These are phyloP conservation scores for Cephus spinipes DNA, from an alignment of 2,888 invertebrate species.

Conservation along the genomic window DNA sequence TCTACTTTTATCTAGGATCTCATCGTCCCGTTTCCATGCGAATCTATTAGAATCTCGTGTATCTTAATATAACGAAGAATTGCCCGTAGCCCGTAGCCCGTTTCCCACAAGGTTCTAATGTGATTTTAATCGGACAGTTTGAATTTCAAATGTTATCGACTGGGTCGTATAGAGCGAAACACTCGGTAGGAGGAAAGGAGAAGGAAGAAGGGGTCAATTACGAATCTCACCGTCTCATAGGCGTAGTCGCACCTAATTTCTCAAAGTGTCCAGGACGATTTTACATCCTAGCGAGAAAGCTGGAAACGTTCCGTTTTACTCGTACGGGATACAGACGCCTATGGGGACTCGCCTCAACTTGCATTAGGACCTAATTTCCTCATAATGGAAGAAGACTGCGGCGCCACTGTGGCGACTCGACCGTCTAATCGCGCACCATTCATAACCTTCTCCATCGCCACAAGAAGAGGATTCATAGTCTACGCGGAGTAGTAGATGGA, in stretches of 20 bases:
- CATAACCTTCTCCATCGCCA: constrained; percentile 38
- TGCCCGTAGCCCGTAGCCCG: neutral
- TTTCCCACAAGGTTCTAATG: constrained; percentile 55
- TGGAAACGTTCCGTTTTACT: neutral
- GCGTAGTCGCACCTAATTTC: constrained; percentile 23
- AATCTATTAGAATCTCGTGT: constrained; percentile 36
- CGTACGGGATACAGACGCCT: constrained; percentile 13
- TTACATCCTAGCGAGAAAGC: neutral
- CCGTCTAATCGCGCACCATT: constrained; percentile 51
- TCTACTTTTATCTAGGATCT: neutral
- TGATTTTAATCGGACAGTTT: constrained; percentile 63
- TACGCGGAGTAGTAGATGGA: neutral
- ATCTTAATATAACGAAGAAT: constrained; percentile 25
- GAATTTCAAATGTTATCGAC: constrained; percentile 61
- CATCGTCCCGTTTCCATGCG: neutral
- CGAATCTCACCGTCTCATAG: constrained; percentile 35
- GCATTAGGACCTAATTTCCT: constrained; percentile 52
- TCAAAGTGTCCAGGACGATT: constrained; percentile 6
- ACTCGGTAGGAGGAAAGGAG: constrained; percentile 1
- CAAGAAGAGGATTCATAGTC: constrained; percentile 16
- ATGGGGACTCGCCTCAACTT: constrained; percentile 17
- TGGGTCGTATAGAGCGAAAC: constrained; percentile 30
- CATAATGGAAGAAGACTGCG: constrained; percentile 53
- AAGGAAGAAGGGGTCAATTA: constrained; percentile 31
- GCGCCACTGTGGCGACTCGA: constrained; percentile 48